Base-by-base conservation (phyloP, 2,888 invertebrate genomes). In the Lysandra bellargus region DNA sequence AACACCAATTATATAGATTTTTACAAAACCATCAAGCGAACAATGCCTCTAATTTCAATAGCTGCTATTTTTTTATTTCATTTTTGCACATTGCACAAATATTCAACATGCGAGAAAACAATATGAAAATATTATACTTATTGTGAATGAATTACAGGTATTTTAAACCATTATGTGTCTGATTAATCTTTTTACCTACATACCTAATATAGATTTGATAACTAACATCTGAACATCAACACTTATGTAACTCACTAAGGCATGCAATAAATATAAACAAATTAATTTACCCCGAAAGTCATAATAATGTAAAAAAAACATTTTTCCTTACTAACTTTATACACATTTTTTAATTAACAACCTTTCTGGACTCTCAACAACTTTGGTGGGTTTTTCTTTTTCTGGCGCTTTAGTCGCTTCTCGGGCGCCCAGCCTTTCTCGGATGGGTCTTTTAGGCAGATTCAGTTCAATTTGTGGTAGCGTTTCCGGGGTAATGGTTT, bases 381-480 rank as follows among this genome's bases (percentile, higher is more conserved):
- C 86, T 90, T 83, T 88, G 86, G 83, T 82, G 82, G 89, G 80
- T 78, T 86, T 89, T 82, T 88, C 87, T 82, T 85, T 88, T 12
- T 81, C 82, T 83, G 90, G 88, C 6, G 82, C 78, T 49, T 87
- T 91, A n/a, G 83, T 80, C 80, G 87, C 86, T 79, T 90, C 89
- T 2, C 89, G 85, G 14, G 85, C 85, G 4, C 94, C 94, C 2
- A 95, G 88, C 80, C 95, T 88, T 81, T 95, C 94, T 80, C 95
- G 88, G 1, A 94, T 84, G 1, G 95, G 92, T 80, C 95, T 90
- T 86, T 95, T 95, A 17, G 95, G 95, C 9, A 95, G 89, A 80
- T 93, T 92, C 37, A 95, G 86, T 84, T 95, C 95, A 82, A 95
- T 94, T 81, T 92, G 93, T 0, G 94, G 94, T 44, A 95, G 85